Percentiles rank a stretch among this genome's conserved stretches.
phyloP scores from a whole-genome alignment of 2,797 vertebrate genomes.

The Pangasius macronema region DNA sequence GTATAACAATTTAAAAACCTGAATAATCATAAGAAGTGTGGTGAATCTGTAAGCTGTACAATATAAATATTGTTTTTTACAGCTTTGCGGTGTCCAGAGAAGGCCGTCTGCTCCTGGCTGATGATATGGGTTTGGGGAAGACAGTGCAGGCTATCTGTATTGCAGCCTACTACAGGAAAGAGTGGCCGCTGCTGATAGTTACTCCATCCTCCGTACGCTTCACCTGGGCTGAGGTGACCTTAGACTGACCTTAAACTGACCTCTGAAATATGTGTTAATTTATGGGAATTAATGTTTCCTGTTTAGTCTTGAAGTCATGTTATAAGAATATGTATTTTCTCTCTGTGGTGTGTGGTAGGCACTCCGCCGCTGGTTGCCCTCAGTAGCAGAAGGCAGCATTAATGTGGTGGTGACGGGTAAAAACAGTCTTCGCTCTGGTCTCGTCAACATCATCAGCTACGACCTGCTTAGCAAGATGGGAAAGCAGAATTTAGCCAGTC shows the following conservation, averaged over 20 bases:
- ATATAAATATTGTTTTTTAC: constrained; percentile 40
- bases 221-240: constrained; percentile 93
- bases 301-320: background rate
- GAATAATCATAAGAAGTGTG: background rate
- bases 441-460: constrained; percentile 95
- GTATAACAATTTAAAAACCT: background rate
- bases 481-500: constrained; percentile 74
- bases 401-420: constrained; percentile 89
- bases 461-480: constrained; percentile 92
- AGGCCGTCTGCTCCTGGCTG: constrained; percentile 93
- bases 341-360: constrained; percentile 72
- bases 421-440: constrained; percentile 78
- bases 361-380: constrained; percentile 92
- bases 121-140: constrained; percentile 98
- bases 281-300: background rate
- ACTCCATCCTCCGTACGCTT: constrained; percentile 93
- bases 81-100: constrained; percentile 88
- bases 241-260: background rate
- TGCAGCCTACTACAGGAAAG: constrained; percentile 89
- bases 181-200: constrained; percentile 94
- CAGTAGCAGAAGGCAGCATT: constrained; percentile 77
- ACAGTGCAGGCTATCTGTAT: constrained; percentile 97
- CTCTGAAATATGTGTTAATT: background rate
- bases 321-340: background rate
- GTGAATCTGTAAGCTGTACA: background rate